These are phyloP conservation scores for Colinus virginianus DNA, from an alignment of 2,113 vertebrate genomes.

Conservation along the genomic window DNA sequence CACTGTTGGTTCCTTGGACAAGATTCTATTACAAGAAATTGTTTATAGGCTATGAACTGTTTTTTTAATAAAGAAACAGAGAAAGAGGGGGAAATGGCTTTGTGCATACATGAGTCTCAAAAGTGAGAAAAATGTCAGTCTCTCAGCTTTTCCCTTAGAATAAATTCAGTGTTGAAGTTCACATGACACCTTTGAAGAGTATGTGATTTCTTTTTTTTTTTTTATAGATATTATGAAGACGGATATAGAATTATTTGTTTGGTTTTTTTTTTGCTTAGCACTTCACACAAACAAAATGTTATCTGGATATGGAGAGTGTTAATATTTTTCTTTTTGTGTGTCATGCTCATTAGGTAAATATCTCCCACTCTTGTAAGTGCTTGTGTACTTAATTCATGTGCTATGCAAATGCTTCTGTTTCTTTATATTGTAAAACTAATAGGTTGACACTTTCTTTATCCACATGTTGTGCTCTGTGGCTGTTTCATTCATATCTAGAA, in stretches of 20 bases:
- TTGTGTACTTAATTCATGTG: neutral
- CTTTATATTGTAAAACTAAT: neutral
- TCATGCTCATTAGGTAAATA: neutral
- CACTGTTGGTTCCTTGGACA: neutral
- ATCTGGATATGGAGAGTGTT: neutral
- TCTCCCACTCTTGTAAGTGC: neutral
- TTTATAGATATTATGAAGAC: neutral
- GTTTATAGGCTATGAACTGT: neutral
- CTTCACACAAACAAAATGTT: neutral
- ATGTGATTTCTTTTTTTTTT: neutral
- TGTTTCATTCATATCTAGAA: neutral
- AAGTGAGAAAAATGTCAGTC: neutral
- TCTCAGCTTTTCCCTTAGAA: neutral
- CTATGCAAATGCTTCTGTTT: neutral
- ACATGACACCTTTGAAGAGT: neutral
- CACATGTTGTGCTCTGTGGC: neutral
- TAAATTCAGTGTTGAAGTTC: neutral
- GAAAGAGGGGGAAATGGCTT: neutral
- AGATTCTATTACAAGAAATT: neutral
- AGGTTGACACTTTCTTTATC: neutral
- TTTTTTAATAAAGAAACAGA: neutral
- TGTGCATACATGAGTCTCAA: neutral
- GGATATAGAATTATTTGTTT: neutral
- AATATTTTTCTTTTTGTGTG: fast-evolving
- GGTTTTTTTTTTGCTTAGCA: neutral